phyloP scores from a whole-genome alignment of 2,797 vertebrate species.

The Arctocebus calabarensis region DNA sequence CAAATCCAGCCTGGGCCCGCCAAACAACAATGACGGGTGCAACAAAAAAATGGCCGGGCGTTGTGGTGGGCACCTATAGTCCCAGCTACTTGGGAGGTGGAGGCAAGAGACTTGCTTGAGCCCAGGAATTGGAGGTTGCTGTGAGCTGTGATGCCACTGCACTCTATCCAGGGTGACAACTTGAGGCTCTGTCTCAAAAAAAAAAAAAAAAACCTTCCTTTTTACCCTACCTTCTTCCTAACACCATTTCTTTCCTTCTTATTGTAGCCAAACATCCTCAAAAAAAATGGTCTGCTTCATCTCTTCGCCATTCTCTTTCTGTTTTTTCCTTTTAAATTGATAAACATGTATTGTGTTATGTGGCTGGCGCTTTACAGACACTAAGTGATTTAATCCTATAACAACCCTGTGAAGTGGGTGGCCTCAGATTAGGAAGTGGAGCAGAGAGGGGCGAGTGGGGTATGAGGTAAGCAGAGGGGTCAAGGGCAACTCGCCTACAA shows the following conservation, averaged over 20 bases:
- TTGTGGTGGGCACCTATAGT: too few species aligned
- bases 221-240: background rate
- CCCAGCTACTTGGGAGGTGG: too few species aligned
- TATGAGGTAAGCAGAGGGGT: too few species aligned
- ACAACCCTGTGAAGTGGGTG: background rate
- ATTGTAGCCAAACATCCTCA: background rate
- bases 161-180: too few species aligned
- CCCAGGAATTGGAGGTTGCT: too few species aligned
- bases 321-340: background rate
- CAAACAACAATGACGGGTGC: too few species aligned
- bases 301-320: background rate
- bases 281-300: constrained; percentile 2
- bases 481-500: background rate
- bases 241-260: constrained; percentile 4
- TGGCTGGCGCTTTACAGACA: background rate
- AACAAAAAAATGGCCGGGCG: too few species aligned
- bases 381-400: background rate
- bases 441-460: background rate
- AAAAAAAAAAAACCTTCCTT: background rate
- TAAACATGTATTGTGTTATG: background rate
- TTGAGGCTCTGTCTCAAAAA: too few species aligned
- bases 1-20: too few species aligned
- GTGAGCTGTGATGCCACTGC: too few species aligned
- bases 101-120: too few species aligned
- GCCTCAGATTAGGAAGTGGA: background rate